Conservation (phyloP, 2,797 vertebrate species). For the Poeciliopsis gracilis region DNA sequence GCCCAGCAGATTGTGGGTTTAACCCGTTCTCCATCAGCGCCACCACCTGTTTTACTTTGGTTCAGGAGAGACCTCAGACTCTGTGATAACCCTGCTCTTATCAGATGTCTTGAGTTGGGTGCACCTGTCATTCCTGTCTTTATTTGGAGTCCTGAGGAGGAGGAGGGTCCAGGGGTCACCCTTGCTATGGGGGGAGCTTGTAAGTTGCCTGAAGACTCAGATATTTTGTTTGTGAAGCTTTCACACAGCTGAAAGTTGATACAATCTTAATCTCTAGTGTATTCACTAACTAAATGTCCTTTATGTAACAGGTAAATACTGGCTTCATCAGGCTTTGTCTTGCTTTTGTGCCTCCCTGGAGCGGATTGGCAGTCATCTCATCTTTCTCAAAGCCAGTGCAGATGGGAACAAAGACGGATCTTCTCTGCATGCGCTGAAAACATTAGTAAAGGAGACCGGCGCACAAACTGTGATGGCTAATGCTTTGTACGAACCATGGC, state of each 20-base stretch:
- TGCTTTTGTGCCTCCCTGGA: constrained; percentile 68
- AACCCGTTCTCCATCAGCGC: constrained; percentile 42
- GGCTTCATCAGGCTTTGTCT: constrained; percentile 79
- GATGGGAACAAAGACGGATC: constrained; percentile 34
- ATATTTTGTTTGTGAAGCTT: background rate
- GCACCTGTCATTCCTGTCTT: constrained; percentile 78
- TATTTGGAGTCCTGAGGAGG: constrained; percentile 78
- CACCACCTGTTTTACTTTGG: constrained; percentile 72
- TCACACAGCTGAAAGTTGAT: background rate
- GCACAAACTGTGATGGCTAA: constrained; percentile 75
- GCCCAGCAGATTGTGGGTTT: constrained; percentile 64
- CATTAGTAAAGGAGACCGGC: constrained; percentile 66
- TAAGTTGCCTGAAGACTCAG: constrained; percentile 41
- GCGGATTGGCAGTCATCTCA: constrained; percentile 71
- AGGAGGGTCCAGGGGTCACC: constrained; percentile 75
- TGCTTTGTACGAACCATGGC: constrained; percentile 81
- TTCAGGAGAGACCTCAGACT: constrained; percentile 78
- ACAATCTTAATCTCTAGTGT: background rate
- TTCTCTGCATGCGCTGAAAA: constrained; percentile 58
- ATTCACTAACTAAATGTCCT: background rate
- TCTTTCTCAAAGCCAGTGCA: constrained; percentile 49
- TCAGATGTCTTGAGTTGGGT: constrained; percentile 68
- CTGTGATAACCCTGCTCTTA: constrained; percentile 79
- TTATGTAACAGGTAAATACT: constrained; percentile 73
- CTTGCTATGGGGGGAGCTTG: constrained; percentile 77